Percentiles rank a stretch among this genome's conserved stretches.
These are phyloP conservation scores for Acholoe squamosa DNA, from an alignment of 2,888 invertebrate genomes.

Conservation along the genomic window DNA sequence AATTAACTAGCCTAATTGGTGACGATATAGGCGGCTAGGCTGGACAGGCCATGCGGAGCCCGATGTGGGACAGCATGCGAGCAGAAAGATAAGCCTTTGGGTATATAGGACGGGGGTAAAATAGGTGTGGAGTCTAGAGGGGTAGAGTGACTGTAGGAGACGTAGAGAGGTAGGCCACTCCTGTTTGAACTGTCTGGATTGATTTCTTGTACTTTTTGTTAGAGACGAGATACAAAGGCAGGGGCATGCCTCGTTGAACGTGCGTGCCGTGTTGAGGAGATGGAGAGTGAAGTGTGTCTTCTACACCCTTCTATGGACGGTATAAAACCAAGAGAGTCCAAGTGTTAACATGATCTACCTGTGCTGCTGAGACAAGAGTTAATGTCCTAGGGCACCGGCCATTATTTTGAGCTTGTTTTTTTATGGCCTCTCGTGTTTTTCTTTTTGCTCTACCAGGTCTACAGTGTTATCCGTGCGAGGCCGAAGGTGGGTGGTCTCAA, in stretches of 20 bases:
- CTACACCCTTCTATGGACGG: not conserved
- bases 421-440: no score
- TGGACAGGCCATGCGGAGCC: not conserved
- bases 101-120: no score
- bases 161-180: not conserved
- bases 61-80: not conserved
- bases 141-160: not conserved
- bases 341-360: no score
- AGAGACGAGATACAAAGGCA: not conserved
- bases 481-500: no score
- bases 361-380: not conserved
- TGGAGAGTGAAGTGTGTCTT: not conserved
- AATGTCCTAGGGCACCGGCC: not conserved
- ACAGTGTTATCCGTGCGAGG: no score
- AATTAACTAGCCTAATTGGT: constrained; percentile 11
- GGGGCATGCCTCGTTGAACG: not conserved
- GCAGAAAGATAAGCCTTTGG: not conserved
- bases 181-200: not conserved
- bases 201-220: not conserved
- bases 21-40: not conserved
- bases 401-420: no score
- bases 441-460: no score
- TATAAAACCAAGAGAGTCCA: not conserved
- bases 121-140: not conserved
- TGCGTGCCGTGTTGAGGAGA: not conserved